A percentile compares a stretch with the other conserved stretches of the same genome.
phyloP scores from a whole-genome alignment of 92 coral and sea anemone species.

The Bergia puertoricense region DNA sequence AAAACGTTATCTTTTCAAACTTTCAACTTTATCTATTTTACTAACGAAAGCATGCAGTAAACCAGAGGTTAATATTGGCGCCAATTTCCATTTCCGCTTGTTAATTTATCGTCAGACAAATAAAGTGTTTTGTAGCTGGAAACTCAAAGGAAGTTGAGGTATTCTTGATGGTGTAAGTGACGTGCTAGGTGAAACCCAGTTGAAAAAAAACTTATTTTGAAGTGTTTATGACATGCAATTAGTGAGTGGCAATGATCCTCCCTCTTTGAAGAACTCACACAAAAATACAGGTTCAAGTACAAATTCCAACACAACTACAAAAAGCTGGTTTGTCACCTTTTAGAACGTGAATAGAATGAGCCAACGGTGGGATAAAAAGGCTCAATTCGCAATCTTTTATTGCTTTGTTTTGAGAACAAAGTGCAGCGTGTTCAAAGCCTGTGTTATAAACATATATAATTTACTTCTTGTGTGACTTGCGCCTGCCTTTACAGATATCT shows the following conservation, averaged over 20 bases:
- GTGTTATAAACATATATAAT: not conserved
- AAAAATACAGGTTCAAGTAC: not conserved
- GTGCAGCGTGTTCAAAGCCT: not conserved
- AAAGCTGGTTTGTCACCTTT: not conserved
- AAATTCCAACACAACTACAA: not conserved
- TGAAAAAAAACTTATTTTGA: not conserved
- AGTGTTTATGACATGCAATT: not conserved
- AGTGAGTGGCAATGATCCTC: not conserved
- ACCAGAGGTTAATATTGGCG: constrained; percentile 2
- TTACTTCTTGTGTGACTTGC: not conserved
- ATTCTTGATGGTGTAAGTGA: not conserved
- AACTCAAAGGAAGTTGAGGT: constrained; percentile 10
- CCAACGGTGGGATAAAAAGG: not conserved
- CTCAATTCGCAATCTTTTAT: not conserved
- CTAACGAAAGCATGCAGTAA: not conserved
- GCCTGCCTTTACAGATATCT: not conserved
- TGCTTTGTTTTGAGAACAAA: constrained; percentile 24
- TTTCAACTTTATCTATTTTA: not conserved
- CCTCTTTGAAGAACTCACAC: not conserved
- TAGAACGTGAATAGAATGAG: not conserved
- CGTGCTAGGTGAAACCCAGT: not conserved
- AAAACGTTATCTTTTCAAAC: too few relatives aligned
- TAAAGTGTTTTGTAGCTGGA: not conserved
- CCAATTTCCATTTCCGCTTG: constrained; percentile 21
- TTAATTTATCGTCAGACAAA: not conserved